Evolutionary conservation across 2,888 invertebrate genomes (phyloP), one percentile per base, ranked within the genome.

Genomic region (Andrena flavipes): DNA sequence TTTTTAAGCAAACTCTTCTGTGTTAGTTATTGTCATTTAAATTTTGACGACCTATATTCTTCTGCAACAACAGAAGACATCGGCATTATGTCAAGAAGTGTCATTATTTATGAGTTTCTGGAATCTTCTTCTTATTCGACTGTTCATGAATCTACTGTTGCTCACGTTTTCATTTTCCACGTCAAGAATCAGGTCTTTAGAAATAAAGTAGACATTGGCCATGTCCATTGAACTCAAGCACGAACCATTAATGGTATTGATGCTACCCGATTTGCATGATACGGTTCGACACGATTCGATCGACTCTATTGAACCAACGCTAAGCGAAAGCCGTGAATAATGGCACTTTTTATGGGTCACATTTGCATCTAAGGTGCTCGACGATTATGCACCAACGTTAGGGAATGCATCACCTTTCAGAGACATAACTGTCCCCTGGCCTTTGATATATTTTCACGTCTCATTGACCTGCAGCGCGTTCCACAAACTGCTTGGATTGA

Each of bases 231-330:
- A 29, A 63, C 26, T 67, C 54, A 54, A 71, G 65, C 65, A 20
- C 51, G n/a, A 65, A 8, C 10, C 49, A 64, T 72, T 49, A 48
- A 62, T 64, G 59, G 69, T 20, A 68, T 63, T 54, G 68, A 84
- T 71, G 74, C 65, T 60, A 33, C 69, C 63, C 59, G 56, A 85
- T 85, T 84, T 85, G 79, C 85, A 79, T 82, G 76, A 74, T 51
- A 74, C 76, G 77, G 48, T 76, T 73, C 65, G 76, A 85, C 69
- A 30, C 81, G 67, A 84, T 84, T 84, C 72, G 84, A 85, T 82
- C 48, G 79, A 76, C 16, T 67, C 75, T 59, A 56, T 68, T 59
- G 70, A 84, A 75, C 49, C 63, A 63, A 35, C 64, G 10, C 51
- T 68, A 63, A 68, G 71, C 51, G 60, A 59, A 30, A 56, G 51